A percentile compares a stretch with the other conserved stretches of the same genome.
phyloP scores from a whole-genome alignment of 2,113 vertebrate species.

The Bambusicola thoracicus region DNA sequence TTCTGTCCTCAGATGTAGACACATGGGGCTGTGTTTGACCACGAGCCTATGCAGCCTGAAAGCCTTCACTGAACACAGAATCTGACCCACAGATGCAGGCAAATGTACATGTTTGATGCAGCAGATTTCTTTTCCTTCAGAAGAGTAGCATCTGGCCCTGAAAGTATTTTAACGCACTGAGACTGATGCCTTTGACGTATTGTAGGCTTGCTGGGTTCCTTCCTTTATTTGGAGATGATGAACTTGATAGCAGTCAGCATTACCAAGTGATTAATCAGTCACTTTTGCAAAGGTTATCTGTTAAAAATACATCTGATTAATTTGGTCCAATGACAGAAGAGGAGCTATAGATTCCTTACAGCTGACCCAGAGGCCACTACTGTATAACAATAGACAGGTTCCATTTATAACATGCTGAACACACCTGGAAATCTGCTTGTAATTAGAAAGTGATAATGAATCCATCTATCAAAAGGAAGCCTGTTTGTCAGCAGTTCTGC shows the following conservation, averaged over 20 bases:
- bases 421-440: constrained; percentile 87
- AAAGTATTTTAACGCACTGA: constrained; percentile 52
- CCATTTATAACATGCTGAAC: constrained; percentile 82
- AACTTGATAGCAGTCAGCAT: constrained; percentile 41
- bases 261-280: constrained; percentile 57
- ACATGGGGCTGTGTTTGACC: neutral
- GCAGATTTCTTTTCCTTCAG: constrained; percentile 26
- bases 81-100: constrained; percentile 35
- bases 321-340: constrained; percentile 75
- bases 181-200: constrained; percentile 48
- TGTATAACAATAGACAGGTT: constrained; percentile 64
- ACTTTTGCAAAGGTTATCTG: constrained; percentile 56
- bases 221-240: constrained; percentile 40
- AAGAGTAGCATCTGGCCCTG: constrained; percentile 47
- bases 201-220: constrained; percentile 57
- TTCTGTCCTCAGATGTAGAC: neutral
- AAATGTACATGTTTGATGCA: constrained; percentile 7
- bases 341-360: constrained; percentile 75
- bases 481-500: constrained; percentile 68
- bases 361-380: constrained; percentile 55
- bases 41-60: neutral
- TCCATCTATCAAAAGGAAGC: constrained; percentile 82
- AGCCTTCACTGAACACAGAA: neutral
- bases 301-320: constrained; percentile 78
- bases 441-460: constrained; percentile 90